Evolutionary conservation across 2,113 vertebrate genomes (phyloP).

Genomic region (Gnathonemus longibarbis): DNA sequence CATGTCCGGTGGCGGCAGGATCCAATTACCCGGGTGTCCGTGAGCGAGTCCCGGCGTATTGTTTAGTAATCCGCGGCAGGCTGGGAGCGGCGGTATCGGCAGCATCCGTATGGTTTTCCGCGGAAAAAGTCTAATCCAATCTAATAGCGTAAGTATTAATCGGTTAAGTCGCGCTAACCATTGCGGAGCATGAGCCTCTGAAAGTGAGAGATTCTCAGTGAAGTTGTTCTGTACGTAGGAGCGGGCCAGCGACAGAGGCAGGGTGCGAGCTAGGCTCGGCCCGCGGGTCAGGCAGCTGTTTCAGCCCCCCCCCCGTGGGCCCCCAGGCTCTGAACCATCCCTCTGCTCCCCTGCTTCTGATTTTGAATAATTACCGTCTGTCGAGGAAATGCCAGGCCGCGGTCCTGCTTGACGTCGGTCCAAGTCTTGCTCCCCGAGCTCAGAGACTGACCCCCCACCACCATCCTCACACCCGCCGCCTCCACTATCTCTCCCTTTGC

Average conservation of each 20-base stretch:
- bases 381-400: background rate
- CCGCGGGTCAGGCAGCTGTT: background rate
- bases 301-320: background rate
- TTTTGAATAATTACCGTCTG: slow-evolving; percentile 14
- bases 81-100: background rate
- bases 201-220: slow-evolving; percentile 3
- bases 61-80: slow-evolving; percentile 3
- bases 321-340: background rate
- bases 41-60: background rate
- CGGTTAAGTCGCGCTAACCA: slow-evolving; percentile 12
- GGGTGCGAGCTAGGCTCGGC: background rate
- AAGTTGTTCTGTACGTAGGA: background rate
- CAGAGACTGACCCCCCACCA: background rate
- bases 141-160: slow-evolving; percentile 9
- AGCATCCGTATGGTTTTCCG: background rate
- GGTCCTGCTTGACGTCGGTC: background rate
- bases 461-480: background rate
- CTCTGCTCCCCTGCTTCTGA: background rate
- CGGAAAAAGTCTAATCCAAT: slow-evolving; percentile 14
- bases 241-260: background rate
- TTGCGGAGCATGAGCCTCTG: background rate
- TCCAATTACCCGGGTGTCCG: slow-evolving; percentile 17
- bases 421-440: background rate
- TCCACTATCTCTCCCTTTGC: background rate
- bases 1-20: background rate